Conservation (phyloP, 2,797 vertebrate genomes). For the Lepilemur septentrionalis region DNA sequence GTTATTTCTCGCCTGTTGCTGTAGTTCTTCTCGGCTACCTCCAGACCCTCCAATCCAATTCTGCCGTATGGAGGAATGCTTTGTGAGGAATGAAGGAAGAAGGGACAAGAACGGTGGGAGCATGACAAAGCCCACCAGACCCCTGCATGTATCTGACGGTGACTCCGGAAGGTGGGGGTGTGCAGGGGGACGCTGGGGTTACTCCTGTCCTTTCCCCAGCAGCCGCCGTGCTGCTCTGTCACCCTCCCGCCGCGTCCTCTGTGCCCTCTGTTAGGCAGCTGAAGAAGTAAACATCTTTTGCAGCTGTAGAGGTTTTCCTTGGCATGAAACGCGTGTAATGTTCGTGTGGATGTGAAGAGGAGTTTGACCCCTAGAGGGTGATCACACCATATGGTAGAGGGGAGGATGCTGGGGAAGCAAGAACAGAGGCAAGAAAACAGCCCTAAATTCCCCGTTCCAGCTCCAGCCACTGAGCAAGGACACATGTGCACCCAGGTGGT, state of each 20-base stretch:
- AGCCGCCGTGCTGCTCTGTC: accelerated
- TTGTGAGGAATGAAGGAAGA: not conserved
- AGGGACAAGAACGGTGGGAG: not conserved
- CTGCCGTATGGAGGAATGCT: not conserved
- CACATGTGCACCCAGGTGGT: accelerated
- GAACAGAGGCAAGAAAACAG: not conserved
- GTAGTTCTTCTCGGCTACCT: not conserved
- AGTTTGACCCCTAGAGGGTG: slow-evolving; percentile 72
- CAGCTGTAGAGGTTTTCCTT: not conserved
- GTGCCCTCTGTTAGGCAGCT: not conserved
- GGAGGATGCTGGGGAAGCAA: not conserved
- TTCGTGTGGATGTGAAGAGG: not conserved
- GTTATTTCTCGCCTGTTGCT: not conserved
- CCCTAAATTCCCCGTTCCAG: not conserved
- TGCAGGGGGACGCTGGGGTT: not conserved
- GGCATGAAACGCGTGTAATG: not conserved
- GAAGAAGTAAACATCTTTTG: not conserved
- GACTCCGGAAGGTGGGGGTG: not conserved
- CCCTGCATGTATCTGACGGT: not conserved
- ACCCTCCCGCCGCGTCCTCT: not conserved
- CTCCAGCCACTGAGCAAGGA: too few species aligned
- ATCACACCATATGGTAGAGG: slow-evolving; percentile 42
- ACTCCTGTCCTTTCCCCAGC: not conserved
- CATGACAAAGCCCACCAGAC: not conserved
- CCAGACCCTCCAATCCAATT: not conserved